Percentiles rank a stretch among this genome's conserved stretches.
These are phyloP conservation scores for Scaptomyza reducta DNA, from an alignment of 2,888 invertebrate genomes.

Conservation along the genomic window DNA sequence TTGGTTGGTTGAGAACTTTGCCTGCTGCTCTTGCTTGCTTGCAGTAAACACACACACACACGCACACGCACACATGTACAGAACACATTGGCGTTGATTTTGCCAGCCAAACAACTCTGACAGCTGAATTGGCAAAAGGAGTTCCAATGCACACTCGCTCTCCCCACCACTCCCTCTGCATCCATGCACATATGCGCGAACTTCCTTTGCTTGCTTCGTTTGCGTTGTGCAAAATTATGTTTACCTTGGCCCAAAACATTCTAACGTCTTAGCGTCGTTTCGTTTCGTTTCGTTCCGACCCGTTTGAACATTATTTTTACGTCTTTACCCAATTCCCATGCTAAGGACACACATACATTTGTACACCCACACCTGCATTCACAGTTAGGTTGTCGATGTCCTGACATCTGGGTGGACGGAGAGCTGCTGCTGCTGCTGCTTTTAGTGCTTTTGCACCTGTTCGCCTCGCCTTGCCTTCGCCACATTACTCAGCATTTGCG, in stretches of 20 bases:
- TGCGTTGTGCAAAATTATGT: conserved; percentile 66
- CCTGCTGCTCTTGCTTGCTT: conserved; percentile 27
- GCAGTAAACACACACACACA: conserved; percentile 10
- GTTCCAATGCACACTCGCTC: conserved; percentile 39
- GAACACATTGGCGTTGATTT: conserved; percentile 53
- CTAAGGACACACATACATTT: conserved; percentile 13
- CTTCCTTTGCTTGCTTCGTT: conserved; percentile 37
- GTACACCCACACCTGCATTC: neutral
- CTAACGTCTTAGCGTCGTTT: conserved; percentile 48
- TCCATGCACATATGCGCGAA: conserved; percentile 16
- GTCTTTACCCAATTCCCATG: conserved; percentile 13
- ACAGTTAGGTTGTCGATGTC: conserved; percentile 10
- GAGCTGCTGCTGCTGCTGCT: conserved; percentile 22
- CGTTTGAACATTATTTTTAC: conserved; percentile 35
- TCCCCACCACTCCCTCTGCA: neutral
- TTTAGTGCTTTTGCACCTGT: conserved; percentile 7
- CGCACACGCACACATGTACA: conserved; percentile 12
- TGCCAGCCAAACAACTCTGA: conserved; percentile 33
- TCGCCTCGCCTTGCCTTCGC: neutral
- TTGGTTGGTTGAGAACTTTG: conserved; percentile 30
- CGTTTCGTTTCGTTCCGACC: conserved; percentile 15
- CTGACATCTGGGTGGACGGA: conserved; percentile 28
- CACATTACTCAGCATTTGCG: conserved; percentile 30
- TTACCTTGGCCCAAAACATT: conserved; percentile 63
- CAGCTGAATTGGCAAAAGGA: conserved; percentile 49